Conservation (phyloP, 1,140 invertebrate species). For the Dendroctonus ponderosae region DNA sequence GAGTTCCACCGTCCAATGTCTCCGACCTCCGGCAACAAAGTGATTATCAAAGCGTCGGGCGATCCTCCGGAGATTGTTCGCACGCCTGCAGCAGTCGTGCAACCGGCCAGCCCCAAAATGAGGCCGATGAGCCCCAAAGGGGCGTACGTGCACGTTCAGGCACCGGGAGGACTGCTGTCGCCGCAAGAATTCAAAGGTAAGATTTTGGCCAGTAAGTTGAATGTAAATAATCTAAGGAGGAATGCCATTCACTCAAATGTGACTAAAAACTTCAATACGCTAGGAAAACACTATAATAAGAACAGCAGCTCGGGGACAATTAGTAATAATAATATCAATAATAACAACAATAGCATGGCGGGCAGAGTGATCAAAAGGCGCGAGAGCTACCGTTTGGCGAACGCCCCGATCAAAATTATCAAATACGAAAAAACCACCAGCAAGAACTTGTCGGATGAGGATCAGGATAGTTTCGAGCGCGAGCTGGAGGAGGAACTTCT, state of each 20-base stretch:
- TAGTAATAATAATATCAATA: neutral
- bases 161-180: conserved; percentile 62
- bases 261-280: conserved; percentile 20
- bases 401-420: conserved; percentile 53
- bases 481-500: conserved; percentile 63
- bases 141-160: conserved; percentile 70
- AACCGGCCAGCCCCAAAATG: conserved; percentile 52
- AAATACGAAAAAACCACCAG: conserved; percentile 42
- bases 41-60: conserved; percentile 58
- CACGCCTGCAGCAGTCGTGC: conserved; percentile 57
- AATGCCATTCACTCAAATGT: neutral
- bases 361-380: conserved; percentile 64
- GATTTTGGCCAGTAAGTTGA: conserved; percentile 33
- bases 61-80: conserved; percentile 62
- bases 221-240: conserved; percentile 20
- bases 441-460: conserved; percentile 27
- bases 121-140: conserved; percentile 53
- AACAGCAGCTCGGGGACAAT: neutral
- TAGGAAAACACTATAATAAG: conserved; percentile 21
- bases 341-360: neutral
- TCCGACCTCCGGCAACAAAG: conserved; percentile 63
- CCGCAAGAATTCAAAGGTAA: conserved; percentile 63
- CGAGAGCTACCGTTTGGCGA: conserved; percentile 83
- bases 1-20: conserved; percentile 43
- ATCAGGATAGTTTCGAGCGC: conserved; percentile 57